Percentiles rank a stretch among this genome's conserved stretches.
These are phyloP conservation scores for Heteromormyrus szaboi DNA, from an alignment of 2,797 vertebrate species.

Conservation along the genomic window DNA sequence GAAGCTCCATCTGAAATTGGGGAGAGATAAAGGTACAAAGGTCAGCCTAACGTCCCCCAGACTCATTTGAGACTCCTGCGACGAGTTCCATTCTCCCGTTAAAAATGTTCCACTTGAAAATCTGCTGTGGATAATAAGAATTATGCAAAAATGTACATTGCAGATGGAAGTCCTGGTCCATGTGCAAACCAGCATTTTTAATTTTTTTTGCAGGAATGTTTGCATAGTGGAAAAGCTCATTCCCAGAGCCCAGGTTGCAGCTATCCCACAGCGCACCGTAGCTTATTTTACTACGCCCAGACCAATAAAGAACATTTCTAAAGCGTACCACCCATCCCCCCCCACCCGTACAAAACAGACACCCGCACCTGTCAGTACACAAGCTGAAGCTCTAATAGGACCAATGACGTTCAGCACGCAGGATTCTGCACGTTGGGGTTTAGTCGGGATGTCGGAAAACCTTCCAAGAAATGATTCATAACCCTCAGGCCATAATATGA, in stretches of 20 bases:
- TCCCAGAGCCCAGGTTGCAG: conserved; percentile 18
- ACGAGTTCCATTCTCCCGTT: conserved; percentile 34
- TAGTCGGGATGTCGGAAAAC: not conserved
- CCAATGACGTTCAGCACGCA: not conserved
- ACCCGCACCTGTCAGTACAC: not conserved
- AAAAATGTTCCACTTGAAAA: conserved; percentile 49
- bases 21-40: conserved; percentile 25
- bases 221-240: conserved; percentile 60
- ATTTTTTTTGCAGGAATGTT: conserved; percentile 30
- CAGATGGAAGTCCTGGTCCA: conserved; percentile 53
- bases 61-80: not conserved
- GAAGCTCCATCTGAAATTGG: conserved; percentile 86
- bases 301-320: conserved; percentile 19
- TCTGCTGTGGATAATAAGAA: conserved; percentile 39
- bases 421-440: not conserved
- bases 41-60: not conserved
- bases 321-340: not conserved
- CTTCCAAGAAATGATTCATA: not conserved
- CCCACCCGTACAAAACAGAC: not conserved
- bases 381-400: not conserved
- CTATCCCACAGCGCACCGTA: conserved; percentile 8
- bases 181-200: conserved; percentile 34
- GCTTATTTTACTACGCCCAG: conserved; percentile 23
- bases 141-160: conserved; percentile 42
- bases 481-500: conserved; percentile 1